phyloP scores from a whole-genome alignment of 2,797 vertebrate species.

The Pristis pectinata region DNA sequence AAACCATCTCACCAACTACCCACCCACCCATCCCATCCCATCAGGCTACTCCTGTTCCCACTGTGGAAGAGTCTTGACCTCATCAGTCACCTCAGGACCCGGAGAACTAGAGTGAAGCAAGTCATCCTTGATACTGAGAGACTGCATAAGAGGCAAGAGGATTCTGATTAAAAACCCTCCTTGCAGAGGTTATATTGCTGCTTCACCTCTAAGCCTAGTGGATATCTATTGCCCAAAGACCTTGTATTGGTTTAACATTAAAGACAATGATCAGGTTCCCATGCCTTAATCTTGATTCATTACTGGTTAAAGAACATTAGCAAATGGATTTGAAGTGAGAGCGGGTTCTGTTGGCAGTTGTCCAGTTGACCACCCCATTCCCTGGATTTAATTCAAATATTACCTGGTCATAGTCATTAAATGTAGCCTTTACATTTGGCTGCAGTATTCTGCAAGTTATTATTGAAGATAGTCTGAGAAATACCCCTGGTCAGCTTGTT shows the following conservation, averaged over 20 bases:
- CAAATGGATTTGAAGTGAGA: neutral
- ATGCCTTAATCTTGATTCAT: too few species aligned
- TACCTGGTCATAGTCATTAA: neutral
- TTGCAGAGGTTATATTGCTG: neutral
- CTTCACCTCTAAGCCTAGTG: neutral
- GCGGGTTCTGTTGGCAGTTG: neutral
- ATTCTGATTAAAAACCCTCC: neutral
- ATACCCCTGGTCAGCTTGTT: too few species aligned
- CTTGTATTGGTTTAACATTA: neutral
- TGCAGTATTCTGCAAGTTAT: neutral
- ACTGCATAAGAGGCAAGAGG: too few species aligned
- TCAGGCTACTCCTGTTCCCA: too few species aligned
- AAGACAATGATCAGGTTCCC: neutral
- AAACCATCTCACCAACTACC: too few species aligned
- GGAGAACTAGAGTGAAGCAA: too few species aligned
- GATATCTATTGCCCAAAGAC: neutral
- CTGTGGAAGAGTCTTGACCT: too few species aligned
- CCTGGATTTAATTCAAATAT: neutral
- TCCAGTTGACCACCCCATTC: neutral
- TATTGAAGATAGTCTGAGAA: neutral
- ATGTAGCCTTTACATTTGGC: neutral
- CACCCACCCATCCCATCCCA: too few species aligned
- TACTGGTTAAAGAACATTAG: neutral
- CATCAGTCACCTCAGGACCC: too few species aligned
- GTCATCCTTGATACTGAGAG: too few species aligned